A percentile compares a stretch with the other conserved stretches of the same genome.
phyloP scores from a whole-genome alignment of 2,113 vertebrate genomes.

The Charadrius vociferus region DNA sequence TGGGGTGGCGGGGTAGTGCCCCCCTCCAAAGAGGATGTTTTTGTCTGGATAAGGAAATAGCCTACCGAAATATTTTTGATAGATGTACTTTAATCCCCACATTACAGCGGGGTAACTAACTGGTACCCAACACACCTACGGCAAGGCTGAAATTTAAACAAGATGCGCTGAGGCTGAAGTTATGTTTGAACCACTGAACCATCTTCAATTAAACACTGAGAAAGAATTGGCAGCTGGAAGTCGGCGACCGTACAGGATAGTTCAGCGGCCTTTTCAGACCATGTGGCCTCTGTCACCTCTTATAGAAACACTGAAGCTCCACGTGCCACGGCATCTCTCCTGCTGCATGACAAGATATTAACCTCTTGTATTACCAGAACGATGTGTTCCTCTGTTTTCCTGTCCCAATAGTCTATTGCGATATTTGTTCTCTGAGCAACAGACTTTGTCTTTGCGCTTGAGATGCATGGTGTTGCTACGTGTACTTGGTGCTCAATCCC shows the following conservation, averaged over 20 bases:
- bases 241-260: rapidly evolving
- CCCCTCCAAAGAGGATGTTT: background rate
- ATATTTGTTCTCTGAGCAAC: background rate
- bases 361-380: rapidly evolving
- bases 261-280: background rate
- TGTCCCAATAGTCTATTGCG: background rate
- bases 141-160: background rate
- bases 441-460: rapidly evolving
- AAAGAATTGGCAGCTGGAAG: background rate
- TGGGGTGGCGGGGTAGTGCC: background rate
- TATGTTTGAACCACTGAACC: background rate
- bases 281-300: rapidly evolving
- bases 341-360: background rate
- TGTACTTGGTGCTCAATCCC: background rate
- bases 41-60: background rate
- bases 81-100: background rate
- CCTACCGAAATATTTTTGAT: background rate
- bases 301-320: background rate
- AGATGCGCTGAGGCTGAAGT: background rate
- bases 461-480: rapidly evolving
- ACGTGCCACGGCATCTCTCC: background rate
- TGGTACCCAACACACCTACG: background rate
- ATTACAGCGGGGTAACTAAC: background rate
- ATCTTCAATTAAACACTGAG: background rate
- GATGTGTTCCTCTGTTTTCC: background rate